These are phyloP conservation scores for Drosophila flavopinicola DNA, from an alignment of 2,888 invertebrate genomes.

Conservation along the genomic window DNA sequence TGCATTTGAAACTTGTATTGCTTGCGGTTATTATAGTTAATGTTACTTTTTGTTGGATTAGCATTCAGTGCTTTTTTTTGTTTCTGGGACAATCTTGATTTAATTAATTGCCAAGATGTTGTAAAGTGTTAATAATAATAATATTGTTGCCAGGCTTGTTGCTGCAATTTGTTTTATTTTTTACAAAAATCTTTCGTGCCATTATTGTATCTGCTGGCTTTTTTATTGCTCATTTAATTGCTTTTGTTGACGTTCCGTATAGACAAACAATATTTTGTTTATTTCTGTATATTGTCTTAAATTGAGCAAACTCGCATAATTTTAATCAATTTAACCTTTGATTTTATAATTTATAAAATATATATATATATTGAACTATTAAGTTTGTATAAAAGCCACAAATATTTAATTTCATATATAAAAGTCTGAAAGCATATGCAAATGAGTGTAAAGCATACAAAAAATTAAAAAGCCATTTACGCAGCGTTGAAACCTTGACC, in stretches of 20 bases:
- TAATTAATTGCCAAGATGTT: conserved; percentile 71
- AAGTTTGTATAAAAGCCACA: not conserved
- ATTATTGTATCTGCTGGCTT: conserved; percentile 16
- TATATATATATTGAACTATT: not conserved
- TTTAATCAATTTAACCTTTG: conserved; percentile 11
- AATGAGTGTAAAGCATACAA: not conserved
- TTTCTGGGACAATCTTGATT: conserved; percentile 40
- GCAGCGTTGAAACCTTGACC: not conserved
- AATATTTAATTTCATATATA: too few species aligned
- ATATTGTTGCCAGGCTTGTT: conserved; percentile 28
- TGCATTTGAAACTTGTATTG: conserved; percentile 59
- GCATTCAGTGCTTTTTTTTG: too few species aligned
- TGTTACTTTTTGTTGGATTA: conserved; percentile 13
- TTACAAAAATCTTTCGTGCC: not conserved
- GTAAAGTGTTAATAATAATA: conserved; percentile 67
- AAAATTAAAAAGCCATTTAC: not conserved
- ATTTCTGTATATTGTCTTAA: not conserved
- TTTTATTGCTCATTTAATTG: conserved; percentile 58
- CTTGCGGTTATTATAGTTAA: conserved; percentile 9
- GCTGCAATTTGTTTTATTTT: conserved; percentile 25
- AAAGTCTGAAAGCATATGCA: too few species aligned
- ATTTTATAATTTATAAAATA: conserved; percentile 10
- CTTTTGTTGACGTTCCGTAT: conserved; percentile 26
- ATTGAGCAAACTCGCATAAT: conserved; percentile 12
- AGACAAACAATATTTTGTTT: not conserved